Conservation (phyloP, 2,113 vertebrate genomes). For the Lasiurus cinereus region DNA sequence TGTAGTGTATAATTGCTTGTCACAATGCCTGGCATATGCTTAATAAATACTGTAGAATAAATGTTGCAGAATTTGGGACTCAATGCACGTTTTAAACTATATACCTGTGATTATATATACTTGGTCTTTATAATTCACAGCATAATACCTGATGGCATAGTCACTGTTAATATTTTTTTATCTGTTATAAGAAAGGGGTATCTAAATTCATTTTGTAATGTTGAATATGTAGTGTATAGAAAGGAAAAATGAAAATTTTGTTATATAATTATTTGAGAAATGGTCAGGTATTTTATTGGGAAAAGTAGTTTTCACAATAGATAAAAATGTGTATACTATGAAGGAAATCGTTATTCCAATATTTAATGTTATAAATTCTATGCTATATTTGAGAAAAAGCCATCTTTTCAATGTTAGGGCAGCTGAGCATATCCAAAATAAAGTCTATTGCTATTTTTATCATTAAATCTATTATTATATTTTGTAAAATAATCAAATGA, state of each 20-base stretch:
- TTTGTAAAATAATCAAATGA: slow-evolving; percentile 29
- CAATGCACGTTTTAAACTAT: neutral
- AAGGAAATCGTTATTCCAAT: neutral
- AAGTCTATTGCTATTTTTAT: neutral
- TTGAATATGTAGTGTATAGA: neutral
- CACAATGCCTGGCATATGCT: neutral
- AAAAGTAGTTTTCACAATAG: neutral
- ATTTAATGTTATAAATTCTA: neutral
- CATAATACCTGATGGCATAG: neutral
- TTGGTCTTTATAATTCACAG: neutral
- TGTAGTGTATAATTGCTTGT: neutral
- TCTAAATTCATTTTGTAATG: neutral
- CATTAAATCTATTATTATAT: neutral
- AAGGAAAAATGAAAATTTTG: neutral
- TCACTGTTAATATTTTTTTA: neutral
- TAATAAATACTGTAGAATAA: neutral
- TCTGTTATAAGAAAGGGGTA: neutral
- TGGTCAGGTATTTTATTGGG: neutral
- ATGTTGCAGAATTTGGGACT: neutral
- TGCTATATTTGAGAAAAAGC: neutral
- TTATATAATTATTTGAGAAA: neutral
- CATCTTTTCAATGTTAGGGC: neutral
- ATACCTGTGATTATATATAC: neutral
- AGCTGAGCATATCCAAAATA: neutral
- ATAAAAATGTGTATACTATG: neutral